Conservation (phyloP, 2,797 vertebrate genomes). For the Thripadectes ignobilis region DNA sequence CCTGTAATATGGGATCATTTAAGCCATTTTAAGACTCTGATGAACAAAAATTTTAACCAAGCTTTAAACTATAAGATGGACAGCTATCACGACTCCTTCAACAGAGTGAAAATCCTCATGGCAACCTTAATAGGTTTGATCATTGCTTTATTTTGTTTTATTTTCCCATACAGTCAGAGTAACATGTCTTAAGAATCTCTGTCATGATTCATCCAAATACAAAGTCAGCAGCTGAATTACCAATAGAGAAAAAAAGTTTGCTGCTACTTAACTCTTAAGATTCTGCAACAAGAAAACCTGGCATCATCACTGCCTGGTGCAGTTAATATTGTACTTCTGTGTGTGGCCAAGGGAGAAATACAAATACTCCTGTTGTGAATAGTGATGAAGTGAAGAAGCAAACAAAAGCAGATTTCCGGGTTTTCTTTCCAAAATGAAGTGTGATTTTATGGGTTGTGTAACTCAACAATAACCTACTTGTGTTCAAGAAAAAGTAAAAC, state of each 20-base stretch:
- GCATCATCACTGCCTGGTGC: neutral
- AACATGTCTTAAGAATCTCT: neutral
- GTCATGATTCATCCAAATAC: neutral
- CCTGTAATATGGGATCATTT: rapidly evolving
- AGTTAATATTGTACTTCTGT: neutral
- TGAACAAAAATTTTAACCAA: neutral
- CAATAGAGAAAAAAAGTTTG: neutral
- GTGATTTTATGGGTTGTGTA: neutral
- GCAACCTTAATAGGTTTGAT: neutral
- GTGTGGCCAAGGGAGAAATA: neutral
- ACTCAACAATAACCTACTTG: neutral
- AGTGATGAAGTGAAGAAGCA: rapidly evolving
- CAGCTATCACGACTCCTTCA: neutral
- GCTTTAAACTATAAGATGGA: neutral
- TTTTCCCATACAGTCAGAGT: neutral
- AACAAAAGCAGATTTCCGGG: neutral
- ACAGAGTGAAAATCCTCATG: neutral
- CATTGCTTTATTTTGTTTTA: neutral
- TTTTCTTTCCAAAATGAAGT: neutral
- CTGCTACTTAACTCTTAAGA: constrained; percentile 1
- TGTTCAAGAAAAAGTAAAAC: neutral
- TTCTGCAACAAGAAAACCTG: neutral
- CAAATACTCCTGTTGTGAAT: neutral
- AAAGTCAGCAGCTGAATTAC: neutral
- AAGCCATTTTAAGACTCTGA: rapidly evolving